These are phyloP conservation scores for Trilocha varians DNA, from an alignment of 2,888 invertebrate genomes.

Conservation along the genomic window DNA sequence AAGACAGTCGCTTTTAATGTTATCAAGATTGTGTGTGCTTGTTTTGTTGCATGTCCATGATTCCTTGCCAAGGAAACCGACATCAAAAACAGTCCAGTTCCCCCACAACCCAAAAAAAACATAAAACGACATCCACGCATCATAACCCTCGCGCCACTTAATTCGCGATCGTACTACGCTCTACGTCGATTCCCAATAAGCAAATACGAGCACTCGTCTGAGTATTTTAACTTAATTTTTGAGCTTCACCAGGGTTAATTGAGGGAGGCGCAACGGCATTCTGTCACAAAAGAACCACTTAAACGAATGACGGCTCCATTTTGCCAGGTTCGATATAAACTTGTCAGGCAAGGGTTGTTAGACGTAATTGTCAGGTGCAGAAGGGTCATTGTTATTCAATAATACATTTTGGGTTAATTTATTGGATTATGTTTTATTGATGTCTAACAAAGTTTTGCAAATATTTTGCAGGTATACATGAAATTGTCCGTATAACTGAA, in stretches of 20 bases:
- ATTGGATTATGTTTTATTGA: not conserved
- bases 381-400: constrained; percentile 54
- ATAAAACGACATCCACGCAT: constrained; percentile 14
- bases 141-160: constrained; percentile 42
- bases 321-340: constrained; percentile 70
- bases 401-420: constrained; percentile 17
- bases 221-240: constrained; percentile 73
- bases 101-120: constrained; percentile 1
- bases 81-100: constrained; percentile 7
- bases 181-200: constrained; percentile 60
- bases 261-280: constrained; percentile 59
- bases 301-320: constrained; percentile 50
- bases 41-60: too few relatives aligned
- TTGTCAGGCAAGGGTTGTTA: constrained; percentile 70
- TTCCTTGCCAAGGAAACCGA: too few relatives aligned
- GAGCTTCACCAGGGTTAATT: constrained; percentile 64
- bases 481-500: not conserved
- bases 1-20: too few relatives aligned
- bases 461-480: not conserved
- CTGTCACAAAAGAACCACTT: constrained; percentile 72
- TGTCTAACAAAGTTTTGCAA: not conserved
- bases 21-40: too few relatives aligned
- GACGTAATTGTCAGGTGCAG: constrained; percentile 56
- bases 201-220: constrained; percentile 56
- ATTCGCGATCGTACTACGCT: constrained; percentile 53